These are phyloP conservation scores for Leuciscus waleckii DNA, from an alignment of 2,797 vertebrate species.

Conservation along the genomic window DNA sequence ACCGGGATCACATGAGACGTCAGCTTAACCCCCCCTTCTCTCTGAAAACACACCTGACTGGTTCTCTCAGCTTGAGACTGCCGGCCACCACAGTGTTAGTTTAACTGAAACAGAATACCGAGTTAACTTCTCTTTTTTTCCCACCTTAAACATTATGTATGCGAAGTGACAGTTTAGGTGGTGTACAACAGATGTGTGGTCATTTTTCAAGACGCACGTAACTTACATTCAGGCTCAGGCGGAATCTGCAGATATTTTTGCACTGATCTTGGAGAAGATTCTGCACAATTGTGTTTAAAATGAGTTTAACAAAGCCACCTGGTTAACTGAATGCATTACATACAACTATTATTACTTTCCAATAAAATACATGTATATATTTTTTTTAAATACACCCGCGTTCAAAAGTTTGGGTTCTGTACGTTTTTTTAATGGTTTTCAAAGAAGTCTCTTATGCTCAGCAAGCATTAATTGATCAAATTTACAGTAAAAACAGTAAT, in stretches of 20 bases:
- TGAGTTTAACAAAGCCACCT: not conserved
- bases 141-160: constrained; percentile 6
- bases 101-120: constrained; percentile 33
- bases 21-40: not conserved
- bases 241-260: not conserved
- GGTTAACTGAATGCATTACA: not conserved
- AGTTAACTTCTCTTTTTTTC: constrained; percentile 22
- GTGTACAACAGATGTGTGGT: constrained; percentile 63
- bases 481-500: not conserved
- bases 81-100: constrained; percentile 39
- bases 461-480: not conserved
- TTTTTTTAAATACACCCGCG: not conserved
- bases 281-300: not conserved
- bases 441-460: not conserved
- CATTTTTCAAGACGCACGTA: not conserved
- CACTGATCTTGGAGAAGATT: constrained; percentile 32
- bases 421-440: not conserved
- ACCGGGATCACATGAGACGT: constrained; percentile 11
- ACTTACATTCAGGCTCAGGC: not conserved
- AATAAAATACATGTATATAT: not conserved
- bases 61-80: constrained; percentile 38
- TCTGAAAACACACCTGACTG: constrained; percentile 43
- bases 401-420: not conserved
- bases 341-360: not conserved
- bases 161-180: constrained; percentile 61